phyloP scores from a whole-genome alignment of 2,888 invertebrate genomes.

The Acholoe squamosa region DNA sequence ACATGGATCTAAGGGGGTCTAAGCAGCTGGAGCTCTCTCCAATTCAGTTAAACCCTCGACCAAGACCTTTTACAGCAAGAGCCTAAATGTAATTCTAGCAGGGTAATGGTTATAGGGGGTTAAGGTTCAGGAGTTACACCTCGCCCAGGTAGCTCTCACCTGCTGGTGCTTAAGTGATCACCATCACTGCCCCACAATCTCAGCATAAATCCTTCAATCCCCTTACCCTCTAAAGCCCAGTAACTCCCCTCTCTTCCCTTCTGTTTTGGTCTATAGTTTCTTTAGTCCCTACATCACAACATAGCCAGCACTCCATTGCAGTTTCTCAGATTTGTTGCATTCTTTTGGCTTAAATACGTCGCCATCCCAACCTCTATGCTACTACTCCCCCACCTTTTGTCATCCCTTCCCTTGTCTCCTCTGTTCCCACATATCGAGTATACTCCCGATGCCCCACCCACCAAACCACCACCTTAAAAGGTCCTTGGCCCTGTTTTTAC shows the following conservation, averaged over 20 bases:
- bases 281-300: background rate
- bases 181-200: too few relatives aligned
- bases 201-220: background rate
- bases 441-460: background rate
- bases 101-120: too few relatives aligned
- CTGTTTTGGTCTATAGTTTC: background rate
- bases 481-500: background rate
- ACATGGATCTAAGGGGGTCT: background rate
- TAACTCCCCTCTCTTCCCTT: background rate
- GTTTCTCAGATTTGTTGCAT: background rate
- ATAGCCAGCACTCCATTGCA: too few relatives aligned
- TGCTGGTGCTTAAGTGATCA: too few relatives aligned
- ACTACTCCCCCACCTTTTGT: background rate
- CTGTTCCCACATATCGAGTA: background rate
- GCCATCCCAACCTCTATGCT: background rate
- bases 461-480: background rate
- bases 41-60: background rate
- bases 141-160: too few relatives aligned
- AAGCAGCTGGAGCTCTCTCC: slow-evolving; percentile 3
- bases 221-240: background rate
- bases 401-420: background rate
- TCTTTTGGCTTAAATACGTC: background rate
- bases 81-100: too few relatives aligned
- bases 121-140: too few relatives aligned
- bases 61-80: too few relatives aligned